Base-by-base conservation (phyloP, 2,888 invertebrate genomes). In the Dicyrtoma fusca region DNA sequence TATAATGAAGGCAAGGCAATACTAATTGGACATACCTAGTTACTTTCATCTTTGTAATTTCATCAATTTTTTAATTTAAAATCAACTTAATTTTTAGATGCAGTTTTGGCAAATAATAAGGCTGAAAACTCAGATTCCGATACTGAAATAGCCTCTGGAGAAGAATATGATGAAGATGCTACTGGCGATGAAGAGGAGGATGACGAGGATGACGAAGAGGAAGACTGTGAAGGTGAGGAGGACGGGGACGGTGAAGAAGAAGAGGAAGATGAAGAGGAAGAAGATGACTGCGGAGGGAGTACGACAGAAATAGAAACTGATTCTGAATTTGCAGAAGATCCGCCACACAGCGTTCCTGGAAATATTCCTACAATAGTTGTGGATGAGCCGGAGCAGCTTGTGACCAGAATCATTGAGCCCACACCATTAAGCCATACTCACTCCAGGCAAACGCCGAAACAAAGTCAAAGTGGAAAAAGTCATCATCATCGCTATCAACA, bases 271-370 rank as follows among this genome's bases (percentile, higher is more conserved):
- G 81, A 80, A 0, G 81, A 81, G 45, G 81, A 81, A 81, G 89
- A 89, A 81, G 90, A 90, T 1, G 80, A 79, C 59, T 78, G 77
- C 78, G 89, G 90, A 79, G 94, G 94, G 81, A 94, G 93, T 8
- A 94, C 92, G 1, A 94, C 94, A 0, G 94, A 94, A 86, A 94
- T 94, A 81, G 94, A 94, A 62, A 94, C 94, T 0, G 94, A 95
- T 85, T 94, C 94, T 26, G 94, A 95, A 85, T 94, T 95, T 82
- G 94, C 92, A 77, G 90, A 92, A 76, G 93, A 94, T 82, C 91
- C 89, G 0, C 88, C 90, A 68, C 86, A 85, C 42, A 74, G 74
- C 59, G 80, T 80, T 10, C 80, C 80, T 0, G 79, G 80, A 42
- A 89, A 90, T 77, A 88, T 91, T 26, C 94, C 93, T 13, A 89